Evolutionary conservation across 2,113 vertebrate genomes (phyloP).

Genomic region (Xenotilapia leptura): DNA sequence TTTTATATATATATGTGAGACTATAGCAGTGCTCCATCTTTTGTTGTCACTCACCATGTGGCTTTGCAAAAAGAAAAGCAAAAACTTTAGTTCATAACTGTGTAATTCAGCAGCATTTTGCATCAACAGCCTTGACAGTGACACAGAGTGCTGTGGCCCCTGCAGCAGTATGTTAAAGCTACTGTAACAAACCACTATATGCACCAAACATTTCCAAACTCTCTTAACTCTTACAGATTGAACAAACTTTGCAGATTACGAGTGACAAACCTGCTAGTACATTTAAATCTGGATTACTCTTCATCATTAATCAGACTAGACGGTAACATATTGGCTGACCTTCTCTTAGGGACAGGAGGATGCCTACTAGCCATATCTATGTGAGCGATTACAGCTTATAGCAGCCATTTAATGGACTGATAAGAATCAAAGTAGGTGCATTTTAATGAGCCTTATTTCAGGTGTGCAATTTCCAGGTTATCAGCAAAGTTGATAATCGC

Average conservation of each 20-base stretch:
- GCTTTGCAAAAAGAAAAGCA: background rate
- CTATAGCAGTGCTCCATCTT: background rate
- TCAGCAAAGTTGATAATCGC: background rate
- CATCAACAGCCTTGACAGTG: background rate
- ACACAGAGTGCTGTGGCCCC: background rate
- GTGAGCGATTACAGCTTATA: background rate
- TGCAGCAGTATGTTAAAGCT: background rate
- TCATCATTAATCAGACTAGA: background rate
- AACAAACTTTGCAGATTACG: background rate
- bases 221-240: background rate
- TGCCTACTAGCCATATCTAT: background rate
- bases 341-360: background rate
- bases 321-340: background rate
- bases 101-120: background rate
- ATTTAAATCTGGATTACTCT: background rate
- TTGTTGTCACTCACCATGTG: background rate
- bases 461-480: background rate
- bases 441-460: background rate
- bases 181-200: background rate
- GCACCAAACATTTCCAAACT: background rate
- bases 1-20: background rate
- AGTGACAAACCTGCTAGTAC: background rate
- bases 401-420: background rate
- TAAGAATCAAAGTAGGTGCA: background rate
- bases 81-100: background rate